These are phyloP conservation scores for Burhinus oedicnemus DNA, from an alignment of 2,113 vertebrate species.

Conservation along the genomic window DNA sequence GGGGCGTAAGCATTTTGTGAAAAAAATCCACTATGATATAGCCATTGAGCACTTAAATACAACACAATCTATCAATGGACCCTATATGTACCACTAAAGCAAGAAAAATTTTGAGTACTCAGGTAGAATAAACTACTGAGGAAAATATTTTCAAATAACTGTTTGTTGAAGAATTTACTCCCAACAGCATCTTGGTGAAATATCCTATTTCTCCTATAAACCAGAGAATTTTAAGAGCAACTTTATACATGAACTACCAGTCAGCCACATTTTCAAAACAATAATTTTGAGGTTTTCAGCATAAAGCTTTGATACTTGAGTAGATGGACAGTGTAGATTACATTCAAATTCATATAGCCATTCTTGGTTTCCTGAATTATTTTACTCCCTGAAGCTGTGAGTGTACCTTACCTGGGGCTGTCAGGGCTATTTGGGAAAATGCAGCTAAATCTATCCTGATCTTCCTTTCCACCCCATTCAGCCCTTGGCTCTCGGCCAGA, in stretches of 20 bases:
- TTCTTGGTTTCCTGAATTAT: neutral
- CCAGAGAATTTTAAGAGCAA: neutral
- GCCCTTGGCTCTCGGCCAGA: neutral
- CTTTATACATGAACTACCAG: neutral
- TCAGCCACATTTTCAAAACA: neutral
- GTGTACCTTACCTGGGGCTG: neutral
- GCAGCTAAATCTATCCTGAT: accelerated
- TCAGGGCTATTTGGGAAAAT: accelerated
- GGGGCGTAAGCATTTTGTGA: neutral
- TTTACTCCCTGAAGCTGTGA: neutral
- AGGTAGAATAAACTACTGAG: neutral
- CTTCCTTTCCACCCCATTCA: neutral
- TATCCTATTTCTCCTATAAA: neutral
- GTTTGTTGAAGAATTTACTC: neutral
- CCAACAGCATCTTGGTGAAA: neutral
- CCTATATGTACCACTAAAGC: neutral
- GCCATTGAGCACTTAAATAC: neutral
- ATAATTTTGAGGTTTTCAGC: neutral
- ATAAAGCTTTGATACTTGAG: neutral
- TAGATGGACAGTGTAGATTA: accelerated
- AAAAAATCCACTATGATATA: neutral
- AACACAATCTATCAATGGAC: neutral
- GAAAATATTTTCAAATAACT: neutral
- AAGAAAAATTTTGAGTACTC: neutral
- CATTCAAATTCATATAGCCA: accelerated